These are phyloP conservation scores for Heliconius sara DNA, from an alignment of 2,888 invertebrate genomes.

Conservation along the genomic window DNA sequence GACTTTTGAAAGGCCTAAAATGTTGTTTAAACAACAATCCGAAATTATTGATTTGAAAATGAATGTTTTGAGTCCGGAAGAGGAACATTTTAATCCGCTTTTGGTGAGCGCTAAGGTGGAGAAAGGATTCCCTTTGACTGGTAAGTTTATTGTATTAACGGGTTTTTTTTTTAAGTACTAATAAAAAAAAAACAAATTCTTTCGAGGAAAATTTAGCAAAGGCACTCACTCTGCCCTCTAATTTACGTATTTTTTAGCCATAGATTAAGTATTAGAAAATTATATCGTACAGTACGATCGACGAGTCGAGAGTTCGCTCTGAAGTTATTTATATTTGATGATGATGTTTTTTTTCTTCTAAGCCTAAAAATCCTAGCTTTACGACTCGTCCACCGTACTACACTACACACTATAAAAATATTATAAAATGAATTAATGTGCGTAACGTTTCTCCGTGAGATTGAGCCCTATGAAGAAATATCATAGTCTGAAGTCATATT, in stretches of 20 bases:
- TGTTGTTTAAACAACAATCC: constrained; percentile 75
- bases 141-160: constrained; percentile 55
- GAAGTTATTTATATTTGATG: too few species aligned
- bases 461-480: neutral
- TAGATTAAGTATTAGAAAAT: neutral
- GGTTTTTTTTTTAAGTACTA: too few species aligned
- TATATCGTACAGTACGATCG: neutral
- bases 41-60: constrained; percentile 80
- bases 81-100: constrained; percentile 69
- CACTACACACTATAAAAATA: neutral
- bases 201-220: neutral
- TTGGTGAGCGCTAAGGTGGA: constrained; percentile 65
- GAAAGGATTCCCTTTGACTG: constrained; percentile 79
- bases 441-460: neutral
- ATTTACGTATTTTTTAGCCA: neutral
- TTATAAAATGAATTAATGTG: neutral
- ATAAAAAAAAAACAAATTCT: too few species aligned
- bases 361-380: too few species aligned
- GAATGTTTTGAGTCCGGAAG: constrained; percentile 71
- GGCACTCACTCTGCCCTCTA: neutral
- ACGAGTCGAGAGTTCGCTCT: too few species aligned
- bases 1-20: constrained; percentile 70
- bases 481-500: neutral
- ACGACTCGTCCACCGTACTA: too few species aligned
- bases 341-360: too few species aligned